Evolutionary conservation across 1,140 invertebrate species (phyloP).

Genomic region (Monomorium pharaonis): DNA sequence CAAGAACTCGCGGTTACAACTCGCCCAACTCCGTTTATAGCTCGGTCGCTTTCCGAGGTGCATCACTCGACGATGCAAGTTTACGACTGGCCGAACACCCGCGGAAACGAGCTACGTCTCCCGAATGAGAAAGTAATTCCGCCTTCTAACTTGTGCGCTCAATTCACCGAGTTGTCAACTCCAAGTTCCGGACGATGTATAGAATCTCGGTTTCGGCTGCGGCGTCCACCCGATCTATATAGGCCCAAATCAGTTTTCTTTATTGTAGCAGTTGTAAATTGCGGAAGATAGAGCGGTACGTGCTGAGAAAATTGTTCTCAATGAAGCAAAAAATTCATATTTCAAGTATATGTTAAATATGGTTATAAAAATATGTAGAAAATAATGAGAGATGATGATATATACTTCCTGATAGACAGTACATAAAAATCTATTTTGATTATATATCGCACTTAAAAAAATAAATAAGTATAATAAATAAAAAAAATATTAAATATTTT

Average conservation of each 20-base stretch:
- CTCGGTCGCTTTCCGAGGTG: constrained; percentile 13
- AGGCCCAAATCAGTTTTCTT: background rate
- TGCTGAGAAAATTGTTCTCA: background rate
- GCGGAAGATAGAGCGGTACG: background rate
- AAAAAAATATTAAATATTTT: background rate
- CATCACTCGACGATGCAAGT: constrained; percentile 22
- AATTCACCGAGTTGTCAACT: constrained; percentile 34
- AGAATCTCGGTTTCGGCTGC: background rate
- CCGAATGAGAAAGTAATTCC: constrained; percentile 48
- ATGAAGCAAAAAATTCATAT: background rate
- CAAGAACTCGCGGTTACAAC: constrained; percentile 14
- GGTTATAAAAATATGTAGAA: too few species aligned
- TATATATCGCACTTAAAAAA: background rate
- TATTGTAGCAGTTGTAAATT: background rate
- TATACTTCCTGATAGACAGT: background rate
- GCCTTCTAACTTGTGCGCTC: constrained; percentile 21
- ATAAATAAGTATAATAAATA: background rate
- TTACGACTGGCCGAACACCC: constrained; percentile 21
- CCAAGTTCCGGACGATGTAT: constrained; percentile 12
- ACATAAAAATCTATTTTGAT: background rate
- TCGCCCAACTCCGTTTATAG: constrained; percentile 40
- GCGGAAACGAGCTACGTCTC: constrained; percentile 26
- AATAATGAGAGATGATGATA: background rate
- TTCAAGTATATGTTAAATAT: background rate
- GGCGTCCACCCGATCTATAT: background rate